phyloP scores from a whole-genome alignment of 2,888 invertebrate genomes.

The Tetranychus truncatus region DNA sequence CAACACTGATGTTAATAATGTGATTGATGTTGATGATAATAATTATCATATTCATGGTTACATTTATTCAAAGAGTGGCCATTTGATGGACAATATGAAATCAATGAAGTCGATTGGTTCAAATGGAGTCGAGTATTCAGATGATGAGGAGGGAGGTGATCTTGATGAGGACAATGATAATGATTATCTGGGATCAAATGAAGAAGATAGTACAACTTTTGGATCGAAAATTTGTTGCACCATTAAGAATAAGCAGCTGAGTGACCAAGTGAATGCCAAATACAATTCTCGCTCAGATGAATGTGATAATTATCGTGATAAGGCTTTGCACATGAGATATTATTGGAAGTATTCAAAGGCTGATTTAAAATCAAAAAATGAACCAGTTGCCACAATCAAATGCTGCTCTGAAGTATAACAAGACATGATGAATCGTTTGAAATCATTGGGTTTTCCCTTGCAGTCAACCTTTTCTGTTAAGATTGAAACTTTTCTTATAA shows the following conservation, averaged over 20 bases:
- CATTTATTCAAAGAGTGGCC: neutral
- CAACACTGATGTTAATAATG: neutral
- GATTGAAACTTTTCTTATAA: no score
- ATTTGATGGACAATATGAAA: neutral
- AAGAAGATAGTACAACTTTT: no score
- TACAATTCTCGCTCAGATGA: neutral
- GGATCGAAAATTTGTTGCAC: no score
- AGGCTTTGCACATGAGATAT: neutral
- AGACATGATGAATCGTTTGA: no score
- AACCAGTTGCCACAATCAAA: neutral
- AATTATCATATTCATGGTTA: neutral
- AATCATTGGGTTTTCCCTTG: no score
- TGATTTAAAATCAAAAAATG: neutral
- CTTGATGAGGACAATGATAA: neutral
- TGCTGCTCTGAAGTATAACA: neutral
- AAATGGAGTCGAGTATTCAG: neutral
- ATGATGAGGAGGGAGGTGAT: neutral
- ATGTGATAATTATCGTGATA: neutral
- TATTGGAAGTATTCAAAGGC: neutral
- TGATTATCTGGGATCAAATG: neutral
- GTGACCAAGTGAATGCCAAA: neutral
- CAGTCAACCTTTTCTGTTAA: no score
- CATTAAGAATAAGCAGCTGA: no score
- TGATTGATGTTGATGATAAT: neutral
- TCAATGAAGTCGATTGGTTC: neutral